Percentiles rank a stretch among this genome's conserved stretches.
These are phyloP conservation scores for Allygus modestus DNA, from an alignment of 2,888 invertebrate species.

Conservation along the genomic window DNA sequence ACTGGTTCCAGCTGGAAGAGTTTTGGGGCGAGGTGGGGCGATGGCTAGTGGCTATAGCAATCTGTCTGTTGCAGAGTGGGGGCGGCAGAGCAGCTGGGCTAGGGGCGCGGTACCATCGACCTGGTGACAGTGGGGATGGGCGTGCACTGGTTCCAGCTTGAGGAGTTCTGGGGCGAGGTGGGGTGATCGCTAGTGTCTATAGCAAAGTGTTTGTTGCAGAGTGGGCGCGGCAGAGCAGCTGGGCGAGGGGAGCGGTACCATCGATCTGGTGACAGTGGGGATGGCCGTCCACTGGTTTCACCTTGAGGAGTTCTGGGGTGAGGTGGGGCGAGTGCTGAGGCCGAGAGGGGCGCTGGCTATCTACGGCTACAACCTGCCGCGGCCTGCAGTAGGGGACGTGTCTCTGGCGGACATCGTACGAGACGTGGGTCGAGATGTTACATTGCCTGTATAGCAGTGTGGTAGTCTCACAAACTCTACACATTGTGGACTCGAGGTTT, in stretches of 20 bases:
- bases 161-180: constrained; percentile 74
- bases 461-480: no score
- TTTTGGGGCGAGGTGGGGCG: constrained; percentile 75
- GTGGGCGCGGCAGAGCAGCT: constrained; percentile 72
- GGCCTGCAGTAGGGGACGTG: constrained; percentile 65
- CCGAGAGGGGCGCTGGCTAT: constrained; percentile 74
- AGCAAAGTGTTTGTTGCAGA: no score
- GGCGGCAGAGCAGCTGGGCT: constrained; percentile 73
- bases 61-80: constrained; percentile 71
- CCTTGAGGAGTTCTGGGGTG: constrained; percentile 73
- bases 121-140: constrained; percentile 75
- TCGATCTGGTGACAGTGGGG: constrained; percentile 74
- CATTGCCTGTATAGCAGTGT: no score
- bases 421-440: constrained; percentile 69
- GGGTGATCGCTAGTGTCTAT: no score
- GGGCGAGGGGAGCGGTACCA: constrained; percentile 71
- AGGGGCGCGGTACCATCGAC: constrained; percentile 72
- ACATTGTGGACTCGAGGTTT: no score
- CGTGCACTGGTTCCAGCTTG: constrained; percentile 75
- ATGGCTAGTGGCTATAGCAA: constrained; percentile 75
- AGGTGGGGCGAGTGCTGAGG: constrained; percentile 74
- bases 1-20: constrained; percentile 75
- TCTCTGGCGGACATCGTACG: constrained; percentile 68
- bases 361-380: constrained; percentile 71
- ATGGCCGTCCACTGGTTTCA: constrained; percentile 76